Conservation (phyloP, 2,797 vertebrate species). For the Sus cebifrons region DNA sequence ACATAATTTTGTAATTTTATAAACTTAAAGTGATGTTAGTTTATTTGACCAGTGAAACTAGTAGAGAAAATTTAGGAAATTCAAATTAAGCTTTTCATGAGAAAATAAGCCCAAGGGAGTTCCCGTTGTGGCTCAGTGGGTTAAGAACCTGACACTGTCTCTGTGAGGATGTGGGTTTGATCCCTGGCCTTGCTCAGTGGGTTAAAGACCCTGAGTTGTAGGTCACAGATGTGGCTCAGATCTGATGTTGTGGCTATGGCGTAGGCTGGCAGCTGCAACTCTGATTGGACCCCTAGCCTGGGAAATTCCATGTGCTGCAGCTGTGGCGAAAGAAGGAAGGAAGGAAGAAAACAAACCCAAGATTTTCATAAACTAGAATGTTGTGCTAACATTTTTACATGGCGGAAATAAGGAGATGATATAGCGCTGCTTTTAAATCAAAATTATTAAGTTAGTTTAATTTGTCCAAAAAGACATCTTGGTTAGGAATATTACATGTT, state of each 20-base stretch:
- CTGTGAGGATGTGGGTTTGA: too few species aligned
- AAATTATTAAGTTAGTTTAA: conserved; percentile 15
- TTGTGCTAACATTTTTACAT: background rate
- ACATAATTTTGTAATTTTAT: conserved; percentile 45
- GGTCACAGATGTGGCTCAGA: too few species aligned
- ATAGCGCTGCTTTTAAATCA: conserved; percentile 7
- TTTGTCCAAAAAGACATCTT: conserved; percentile 8
- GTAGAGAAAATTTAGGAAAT: conserved; percentile 30
- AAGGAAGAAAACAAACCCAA: background rate
- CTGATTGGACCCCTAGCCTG: too few species aligned
- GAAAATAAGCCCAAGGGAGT: background rate
- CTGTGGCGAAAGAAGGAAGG: too few species aligned
- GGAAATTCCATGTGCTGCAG: too few species aligned
- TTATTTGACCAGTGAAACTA: conserved; percentile 48
- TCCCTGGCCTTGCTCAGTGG: too few species aligned
- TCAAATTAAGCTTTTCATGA: conserved; percentile 19
- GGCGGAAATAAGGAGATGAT: background rate
- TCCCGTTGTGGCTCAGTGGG: too few species aligned
- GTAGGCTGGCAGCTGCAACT: too few species aligned
- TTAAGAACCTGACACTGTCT: too few species aligned
- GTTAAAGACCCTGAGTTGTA: too few species aligned
- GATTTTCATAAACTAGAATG: conserved; percentile 24
- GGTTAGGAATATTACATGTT: background rate
- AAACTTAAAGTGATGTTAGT: conserved; percentile 23
- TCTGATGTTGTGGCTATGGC: too few species aligned